phyloP scores from a whole-genome alignment of 2,113 vertebrate genomes.

The Otocyon megalotis region DNA sequence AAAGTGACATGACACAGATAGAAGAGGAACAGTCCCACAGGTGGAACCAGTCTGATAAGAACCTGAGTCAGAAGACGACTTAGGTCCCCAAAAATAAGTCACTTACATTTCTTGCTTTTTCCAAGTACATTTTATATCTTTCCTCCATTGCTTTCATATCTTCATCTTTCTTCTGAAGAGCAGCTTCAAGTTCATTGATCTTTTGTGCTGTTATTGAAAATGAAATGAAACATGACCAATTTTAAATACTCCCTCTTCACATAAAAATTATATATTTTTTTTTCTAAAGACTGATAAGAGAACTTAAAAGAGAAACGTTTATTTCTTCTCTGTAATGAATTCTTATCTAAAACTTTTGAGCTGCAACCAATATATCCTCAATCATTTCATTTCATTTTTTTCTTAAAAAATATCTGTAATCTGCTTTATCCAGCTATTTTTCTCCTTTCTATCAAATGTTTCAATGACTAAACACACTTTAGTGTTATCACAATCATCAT shows the following conservation, averaged over 20 bases:
- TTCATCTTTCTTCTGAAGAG: constrained; percentile 98
- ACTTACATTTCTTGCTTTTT: constrained; percentile 98
- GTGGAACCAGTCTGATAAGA: background rate
- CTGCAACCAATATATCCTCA: background rate
- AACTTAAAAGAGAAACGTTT: constrained; percentile 1
- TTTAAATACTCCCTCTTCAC: background rate
- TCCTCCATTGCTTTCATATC: constrained; percentile 99
- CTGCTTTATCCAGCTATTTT: background rate
- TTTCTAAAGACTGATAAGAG: constrained; percentile 33
- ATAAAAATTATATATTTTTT: constrained; percentile 8
- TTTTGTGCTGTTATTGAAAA: constrained; percentile 90
- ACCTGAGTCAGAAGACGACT: background rate
- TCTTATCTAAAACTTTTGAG: constrained; percentile 63
- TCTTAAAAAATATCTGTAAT: constrained; percentile 24
- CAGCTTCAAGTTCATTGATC: constrained; percentile 94
- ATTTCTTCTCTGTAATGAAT: constrained; percentile 53
- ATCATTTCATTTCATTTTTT: constrained; percentile 1
- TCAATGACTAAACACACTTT: constrained; percentile 27
- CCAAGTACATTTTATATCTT: constrained; percentile 98
- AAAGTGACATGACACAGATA: background rate
- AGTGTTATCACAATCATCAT: background rate
- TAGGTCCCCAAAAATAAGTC: background rate
- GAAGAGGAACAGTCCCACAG: background rate
- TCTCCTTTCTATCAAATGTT: background rate
- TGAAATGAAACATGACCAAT: constrained; percentile 34